phyloP scores from a whole-genome alignment of 2,888 invertebrate species.

The Kuschelorhynchus macadamiae region DNA sequence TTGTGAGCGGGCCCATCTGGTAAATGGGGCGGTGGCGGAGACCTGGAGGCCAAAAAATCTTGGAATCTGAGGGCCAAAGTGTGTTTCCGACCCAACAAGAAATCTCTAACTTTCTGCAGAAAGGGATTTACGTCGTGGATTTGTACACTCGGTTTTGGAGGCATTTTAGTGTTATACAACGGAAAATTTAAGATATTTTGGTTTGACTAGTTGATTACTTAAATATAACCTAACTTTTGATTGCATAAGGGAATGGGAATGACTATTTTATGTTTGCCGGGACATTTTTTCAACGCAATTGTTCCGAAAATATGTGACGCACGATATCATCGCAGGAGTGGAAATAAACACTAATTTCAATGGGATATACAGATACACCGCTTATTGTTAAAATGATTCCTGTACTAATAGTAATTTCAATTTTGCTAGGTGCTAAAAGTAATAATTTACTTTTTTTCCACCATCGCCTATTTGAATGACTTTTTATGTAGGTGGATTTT shows the following conservation, averaged over 20 bases:
- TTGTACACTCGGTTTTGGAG: conserved; percentile 53
- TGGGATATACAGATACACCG: too few species aligned
- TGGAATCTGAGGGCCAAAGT: conserved; percentile 73
- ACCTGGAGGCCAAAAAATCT: conserved; percentile 78
- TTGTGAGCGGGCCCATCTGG: conserved; percentile 88
- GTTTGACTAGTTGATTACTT: not conserved
- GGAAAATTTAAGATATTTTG: conserved; percentile 10
- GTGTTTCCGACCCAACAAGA: conserved; percentile 76
- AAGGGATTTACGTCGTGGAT: conserved; percentile 77
- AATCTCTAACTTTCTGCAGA: conserved; percentile 75
- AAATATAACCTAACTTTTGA: conserved; percentile 14
- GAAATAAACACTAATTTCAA: too few species aligned
- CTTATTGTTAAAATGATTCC: too few species aligned
- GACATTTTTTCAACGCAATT: too few species aligned
- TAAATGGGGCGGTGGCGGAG: conserved; percentile 84
- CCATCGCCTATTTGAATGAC: too few species aligned
- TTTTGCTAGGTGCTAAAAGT: too few species aligned
- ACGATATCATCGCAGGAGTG: too few species aligned
- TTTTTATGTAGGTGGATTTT: too few species aligned
- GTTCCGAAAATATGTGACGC: too few species aligned
- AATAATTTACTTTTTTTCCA: too few species aligned
- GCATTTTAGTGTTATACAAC: conserved; percentile 45
- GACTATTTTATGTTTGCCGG: too few species aligned
- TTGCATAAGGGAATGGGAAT: conserved; percentile 12
- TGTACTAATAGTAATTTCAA: too few species aligned